phyloP scores from a whole-genome alignment of 2,797 vertebrate genomes.

The Darevskia nairensis region DNA sequence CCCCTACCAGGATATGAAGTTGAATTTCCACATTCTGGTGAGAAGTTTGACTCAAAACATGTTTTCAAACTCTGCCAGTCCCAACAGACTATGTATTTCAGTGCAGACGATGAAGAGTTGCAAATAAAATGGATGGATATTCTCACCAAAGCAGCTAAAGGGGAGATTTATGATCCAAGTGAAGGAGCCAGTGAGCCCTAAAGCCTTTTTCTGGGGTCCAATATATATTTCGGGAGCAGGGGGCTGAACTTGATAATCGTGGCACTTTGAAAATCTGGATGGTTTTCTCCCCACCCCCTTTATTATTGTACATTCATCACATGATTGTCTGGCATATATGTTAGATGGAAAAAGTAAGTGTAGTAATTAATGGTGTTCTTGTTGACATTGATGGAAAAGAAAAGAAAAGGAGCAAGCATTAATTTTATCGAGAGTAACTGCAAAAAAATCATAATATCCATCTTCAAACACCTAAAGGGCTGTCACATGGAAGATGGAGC shows the following conservation, averaged over 20 bases:
- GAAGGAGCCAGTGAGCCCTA: constrained; percentile 77
- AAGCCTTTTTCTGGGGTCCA: constrained; percentile 53
- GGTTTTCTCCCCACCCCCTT: constrained; percentile 69
- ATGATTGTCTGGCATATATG: constrained; percentile 57
- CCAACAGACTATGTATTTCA: constrained; percentile 86
- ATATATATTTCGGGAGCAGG: constrained; percentile 28
- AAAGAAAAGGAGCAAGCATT: constrained; percentile 77
- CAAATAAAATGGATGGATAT: constrained; percentile 86
- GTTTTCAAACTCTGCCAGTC: constrained; percentile 83
- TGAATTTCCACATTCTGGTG: constrained; percentile 70
- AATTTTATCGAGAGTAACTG: constrained; percentile 71
- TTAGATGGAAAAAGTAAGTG: constrained; percentile 67
- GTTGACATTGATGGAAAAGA: constrained; percentile 63
- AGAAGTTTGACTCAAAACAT: constrained; percentile 81
- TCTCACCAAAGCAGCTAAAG: constrained; percentile 80
- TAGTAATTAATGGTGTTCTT: constrained; percentile 65
- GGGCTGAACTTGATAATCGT: constrained; percentile 86
- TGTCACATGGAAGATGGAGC: too few species aligned
- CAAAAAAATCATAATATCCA: neutral
- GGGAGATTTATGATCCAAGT: constrained; percentile 72
- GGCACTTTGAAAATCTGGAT: constrained; percentile 84
- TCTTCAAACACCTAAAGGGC: too few species aligned
- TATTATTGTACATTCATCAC: constrained; percentile 68
- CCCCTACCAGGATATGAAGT: constrained; percentile 86
- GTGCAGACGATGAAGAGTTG: constrained; percentile 83